These are phyloP conservation scores for Saccostrea cuccullata DNA, from an alignment of 1,140 invertebrate species.

Conservation along the genomic window DNA sequence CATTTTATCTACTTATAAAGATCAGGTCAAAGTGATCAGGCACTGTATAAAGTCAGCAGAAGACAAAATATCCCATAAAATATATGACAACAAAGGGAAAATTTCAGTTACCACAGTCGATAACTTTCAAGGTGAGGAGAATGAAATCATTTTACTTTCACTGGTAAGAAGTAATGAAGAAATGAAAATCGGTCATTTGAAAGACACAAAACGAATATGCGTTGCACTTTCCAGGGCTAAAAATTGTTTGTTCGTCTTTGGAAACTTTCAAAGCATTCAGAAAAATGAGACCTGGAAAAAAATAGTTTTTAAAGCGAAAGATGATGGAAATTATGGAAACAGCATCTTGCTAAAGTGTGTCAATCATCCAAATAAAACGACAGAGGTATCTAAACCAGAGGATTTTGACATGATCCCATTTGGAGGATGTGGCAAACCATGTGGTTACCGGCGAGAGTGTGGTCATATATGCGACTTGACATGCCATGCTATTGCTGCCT, in stretches of 20 bases:
- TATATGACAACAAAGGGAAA: constrained; percentile 3
- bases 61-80: neutral
- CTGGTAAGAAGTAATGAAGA: constrained; percentile 86
- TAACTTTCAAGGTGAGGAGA: constrained; percentile 87
- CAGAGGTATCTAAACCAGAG: constrained; percentile 53
- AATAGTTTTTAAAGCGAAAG: constrained; percentile 62
- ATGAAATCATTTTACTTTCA: constrained; percentile 89
- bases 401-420: constrained; percentile 71
- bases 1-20: constrained; percentile 75
- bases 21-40: constrained; percentile 83
- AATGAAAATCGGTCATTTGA: constrained; percentile 87
- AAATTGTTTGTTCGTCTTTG: constrained; percentile 84
- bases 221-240: constrained; percentile 89
- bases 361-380: constrained; percentile 60
- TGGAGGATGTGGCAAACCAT: constrained; percentile 78
- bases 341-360: constrained; percentile 50
- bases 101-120: constrained; percentile 62
- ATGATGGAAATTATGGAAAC: constrained; percentile 21
- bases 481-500: constrained; percentile 58
- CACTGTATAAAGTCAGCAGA: constrained; percentile 45
- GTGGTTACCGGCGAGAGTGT: constrained; percentile 78
- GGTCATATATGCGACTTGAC: constrained; percentile 82
- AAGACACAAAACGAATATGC: constrained; percentile 86
- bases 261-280: constrained; percentile 83
- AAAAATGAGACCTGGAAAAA: constrained; percentile 72